These are phyloP conservation scores for Brachionus rotundiformis DNA, from an alignment of 1,140 invertebrate species.

Conservation along the genomic window DNA sequence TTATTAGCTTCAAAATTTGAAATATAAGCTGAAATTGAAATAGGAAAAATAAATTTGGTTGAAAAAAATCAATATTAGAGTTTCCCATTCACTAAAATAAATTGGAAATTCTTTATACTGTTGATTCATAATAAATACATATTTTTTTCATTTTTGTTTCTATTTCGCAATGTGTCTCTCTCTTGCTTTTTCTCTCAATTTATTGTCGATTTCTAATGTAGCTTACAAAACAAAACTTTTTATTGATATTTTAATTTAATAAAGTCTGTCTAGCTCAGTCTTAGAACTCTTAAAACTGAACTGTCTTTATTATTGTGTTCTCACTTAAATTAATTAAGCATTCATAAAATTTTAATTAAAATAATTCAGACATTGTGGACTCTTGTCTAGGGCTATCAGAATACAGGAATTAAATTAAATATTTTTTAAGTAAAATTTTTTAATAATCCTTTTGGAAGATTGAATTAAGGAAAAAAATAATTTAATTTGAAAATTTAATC, in stretches of 20 bases:
- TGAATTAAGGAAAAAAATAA: neutral
- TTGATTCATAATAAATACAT: constrained; percentile 38
- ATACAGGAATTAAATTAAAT: too few species aligned
- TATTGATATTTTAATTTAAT: too few species aligned
- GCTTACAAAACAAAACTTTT: neutral
- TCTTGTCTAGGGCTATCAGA: too few species aligned
- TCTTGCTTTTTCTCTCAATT: neutral
- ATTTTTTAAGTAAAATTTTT: neutral
- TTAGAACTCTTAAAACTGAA: too few species aligned
- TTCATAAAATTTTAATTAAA: neutral
- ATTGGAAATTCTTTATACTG: constrained; percentile 18
- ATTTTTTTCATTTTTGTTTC: constrained; percentile 7
- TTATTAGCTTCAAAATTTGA: constrained; percentile 38
- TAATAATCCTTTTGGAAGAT: neutral
- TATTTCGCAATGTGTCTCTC: neutral
- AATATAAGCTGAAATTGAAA: constrained; percentile 43
- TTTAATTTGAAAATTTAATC: neutral
- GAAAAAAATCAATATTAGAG: constrained; percentile 31
- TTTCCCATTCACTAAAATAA: constrained; percentile 30
- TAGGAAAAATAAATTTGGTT: neutral
- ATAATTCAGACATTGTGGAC: too few species aligned
- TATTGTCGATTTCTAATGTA: neutral
- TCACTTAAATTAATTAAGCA: too few species aligned
- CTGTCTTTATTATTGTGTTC: too few species aligned
- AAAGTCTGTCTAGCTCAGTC: too few species aligned